Conservation (phyloP, 1,140 invertebrate genomes). For the Uloborus diversus region DNA sequence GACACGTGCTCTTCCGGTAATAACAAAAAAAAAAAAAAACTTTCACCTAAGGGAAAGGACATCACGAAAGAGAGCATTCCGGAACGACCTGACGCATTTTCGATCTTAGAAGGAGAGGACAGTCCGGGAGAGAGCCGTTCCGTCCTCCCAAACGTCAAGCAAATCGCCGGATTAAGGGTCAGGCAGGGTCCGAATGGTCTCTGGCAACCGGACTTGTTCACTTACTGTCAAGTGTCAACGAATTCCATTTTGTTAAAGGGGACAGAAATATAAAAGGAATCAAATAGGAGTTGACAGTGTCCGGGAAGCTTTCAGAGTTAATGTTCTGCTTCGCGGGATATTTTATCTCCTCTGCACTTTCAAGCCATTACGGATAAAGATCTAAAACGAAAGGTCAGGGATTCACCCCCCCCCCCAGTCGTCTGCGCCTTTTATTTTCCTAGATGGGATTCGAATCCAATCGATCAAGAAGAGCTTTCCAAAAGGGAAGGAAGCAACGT, state of each 20-base stretch:
- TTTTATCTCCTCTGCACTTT: conserved; percentile 1
- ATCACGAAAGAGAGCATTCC: no score
- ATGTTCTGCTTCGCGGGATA: not conserved
- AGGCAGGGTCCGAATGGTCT: conserved; percentile 15
- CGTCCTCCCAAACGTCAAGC: not conserved
- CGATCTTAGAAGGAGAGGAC: not conserved
- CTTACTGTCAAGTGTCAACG: conserved; percentile 52
- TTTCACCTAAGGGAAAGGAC: no score
- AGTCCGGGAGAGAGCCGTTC: not conserved
- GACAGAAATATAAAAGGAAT: conserved; percentile 45
- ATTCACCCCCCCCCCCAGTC: not conserved
- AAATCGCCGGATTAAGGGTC: conserved; percentile 11
- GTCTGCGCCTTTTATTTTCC: not conserved
- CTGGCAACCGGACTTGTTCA: conserved; percentile 42
- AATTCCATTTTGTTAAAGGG: conserved; percentile 52
- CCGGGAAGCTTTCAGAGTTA: conserved; percentile 44
- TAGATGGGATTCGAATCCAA: conserved; percentile 37
- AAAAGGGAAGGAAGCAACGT: no score
- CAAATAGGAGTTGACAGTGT: conserved; percentile 51
- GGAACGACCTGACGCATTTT: not conserved
- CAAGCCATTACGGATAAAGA: conserved; percentile 46
- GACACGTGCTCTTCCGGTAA: no score
- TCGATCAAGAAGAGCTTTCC: conserved; percentile 41
- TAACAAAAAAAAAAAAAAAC: no score
- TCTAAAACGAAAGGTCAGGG: conserved; percentile 32